Base-by-base conservation (phyloP, 2,797 vertebrate genomes). In the Diglossa cyanea region DNA sequence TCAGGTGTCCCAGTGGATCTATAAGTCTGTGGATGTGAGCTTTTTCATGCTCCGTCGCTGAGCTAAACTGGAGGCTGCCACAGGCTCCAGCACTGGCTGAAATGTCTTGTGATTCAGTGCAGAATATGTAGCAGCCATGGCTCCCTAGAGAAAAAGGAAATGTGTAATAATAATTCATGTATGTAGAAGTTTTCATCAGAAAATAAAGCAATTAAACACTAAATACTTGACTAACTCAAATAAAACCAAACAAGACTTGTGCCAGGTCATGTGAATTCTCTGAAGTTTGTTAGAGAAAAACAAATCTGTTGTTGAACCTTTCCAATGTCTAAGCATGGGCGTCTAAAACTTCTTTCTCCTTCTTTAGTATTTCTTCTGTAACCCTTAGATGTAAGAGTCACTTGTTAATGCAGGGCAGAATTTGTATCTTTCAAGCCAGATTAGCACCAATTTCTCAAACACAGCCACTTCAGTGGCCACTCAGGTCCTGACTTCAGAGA, bases 41-140 rank as follows among this genome's bases (percentile, higher is more conserved):
- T 99, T 99, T 98, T 99, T 99, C 99, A 99, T 99, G 98, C 98
- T 99, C 96, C 99, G 98, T 95, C 99, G 98, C 97, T 99, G 99
- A 97, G 99, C 99, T 97, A 99, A 98, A 97, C 98, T 98, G 90
- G 99, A 99, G 61, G 99, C 99, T 70, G 99, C 99, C 94, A 99
- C 99, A 37, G 99, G 99, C 96, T 99, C 99, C 93, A 99, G 96
- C 96, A 99, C 97, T 44, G 99, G 99, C 97, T 99, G 99, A 97
- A 98, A 99, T 21, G 99, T 98, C 98, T 99, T 99, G 97, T 99
- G 98, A 97, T 99, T 99, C 98, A 99, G 97, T 84, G 98, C 98
- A 79, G 99, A 99, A 96, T 99, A 99, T 3, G 99, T 99, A 94
- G 99, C 99, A 84, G 99, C 98, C 98, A 99, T 99, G 78, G 99